Percentiles rank a stretch among this genome's conserved stretches.
These are phyloP conservation scores for Ranitomeya imitator DNA, from an alignment of 2,113 vertebrate genomes.

Conservation along the genomic window DNA sequence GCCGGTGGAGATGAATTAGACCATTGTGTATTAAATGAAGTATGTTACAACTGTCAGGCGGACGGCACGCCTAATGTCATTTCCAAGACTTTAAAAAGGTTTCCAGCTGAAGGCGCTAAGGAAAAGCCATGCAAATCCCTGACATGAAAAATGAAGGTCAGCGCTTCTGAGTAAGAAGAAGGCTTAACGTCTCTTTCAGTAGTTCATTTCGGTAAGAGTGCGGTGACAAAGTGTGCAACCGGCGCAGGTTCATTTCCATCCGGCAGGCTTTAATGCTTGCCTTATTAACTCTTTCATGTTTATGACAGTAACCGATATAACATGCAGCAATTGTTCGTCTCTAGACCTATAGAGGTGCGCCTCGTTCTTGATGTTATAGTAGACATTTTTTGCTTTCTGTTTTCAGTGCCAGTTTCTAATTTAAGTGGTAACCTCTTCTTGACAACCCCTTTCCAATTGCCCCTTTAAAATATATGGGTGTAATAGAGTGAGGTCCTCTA, in stretches of 20 bases:
- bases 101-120: slow-evolving; percentile 11
- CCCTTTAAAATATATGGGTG: too few relatives aligned
- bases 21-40: slow-evolving; percentile 12
- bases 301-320: too few relatives aligned
- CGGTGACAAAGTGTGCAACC: neutral
- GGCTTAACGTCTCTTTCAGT: slow-evolving; percentile 3
- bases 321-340: neutral
- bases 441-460: too few relatives aligned
- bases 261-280: neutral
- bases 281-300: neutral
- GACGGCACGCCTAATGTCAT: slow-evolving; percentile 5
- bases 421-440: neutral
- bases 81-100: slow-evolving; percentile 20
- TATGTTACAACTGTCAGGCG: slow-evolving; percentile 22
- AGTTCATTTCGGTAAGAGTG: slow-evolving; percentile 15
- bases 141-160: slow-evolving; percentile 25
- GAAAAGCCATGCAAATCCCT: slow-evolving; percentile 26
- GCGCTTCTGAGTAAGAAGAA: neutral
- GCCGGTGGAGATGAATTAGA: neutral
- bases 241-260: neutral
- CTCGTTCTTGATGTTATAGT: neutral
- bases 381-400: neutral
- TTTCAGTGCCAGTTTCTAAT: neutral
- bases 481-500: too few relatives aligned
- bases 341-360: neutral